Evolutionary conservation across 53 echinoderm and acorn worm species (phyloP).

Genomic region (Antedon mediterranea): DNA sequence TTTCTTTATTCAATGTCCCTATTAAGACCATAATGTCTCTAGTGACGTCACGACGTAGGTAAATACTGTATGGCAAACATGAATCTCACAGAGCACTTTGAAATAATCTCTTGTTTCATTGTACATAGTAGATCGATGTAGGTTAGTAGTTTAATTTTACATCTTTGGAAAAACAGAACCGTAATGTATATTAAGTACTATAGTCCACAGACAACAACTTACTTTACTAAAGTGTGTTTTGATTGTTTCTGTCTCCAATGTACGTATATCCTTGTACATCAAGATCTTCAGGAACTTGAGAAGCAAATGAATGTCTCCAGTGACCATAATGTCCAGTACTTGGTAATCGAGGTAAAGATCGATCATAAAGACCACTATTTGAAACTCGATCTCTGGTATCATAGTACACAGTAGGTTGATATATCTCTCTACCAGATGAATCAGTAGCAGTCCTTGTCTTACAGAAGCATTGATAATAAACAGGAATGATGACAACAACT

Average conservation of each 20-base stretch:
- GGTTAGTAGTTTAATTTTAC: too few species aligned
- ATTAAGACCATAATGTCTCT: too few species aligned
- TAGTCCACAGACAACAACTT: too few species aligned
- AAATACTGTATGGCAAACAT: too few species aligned
- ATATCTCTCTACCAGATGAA: not conserved
- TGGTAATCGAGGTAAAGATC: not conserved
- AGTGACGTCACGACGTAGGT: too few species aligned
- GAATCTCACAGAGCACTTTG: too few species aligned
- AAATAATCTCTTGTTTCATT: too few species aligned
- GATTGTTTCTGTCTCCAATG: not conserved
- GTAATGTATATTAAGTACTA: too few species aligned
- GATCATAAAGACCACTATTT: not conserved
- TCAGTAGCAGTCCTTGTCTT: not conserved
- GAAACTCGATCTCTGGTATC: not conserved
- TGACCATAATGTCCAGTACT: not conserved
- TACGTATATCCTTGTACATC: not conserved
- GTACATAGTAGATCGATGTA: too few species aligned
- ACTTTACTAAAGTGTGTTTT: not conserved
- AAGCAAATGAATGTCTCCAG: not conserved
- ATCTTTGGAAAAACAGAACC: too few species aligned
- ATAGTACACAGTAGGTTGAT: not conserved
- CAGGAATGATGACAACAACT: not conserved
- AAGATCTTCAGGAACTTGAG: not conserved
- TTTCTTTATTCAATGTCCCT: too few species aligned
- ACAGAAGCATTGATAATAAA: slow-evolving; percentile 1